These are phyloP conservation scores for Pteropus rufus DNA, from an alignment of 2,797 vertebrate genomes.

Conservation along the genomic window DNA sequence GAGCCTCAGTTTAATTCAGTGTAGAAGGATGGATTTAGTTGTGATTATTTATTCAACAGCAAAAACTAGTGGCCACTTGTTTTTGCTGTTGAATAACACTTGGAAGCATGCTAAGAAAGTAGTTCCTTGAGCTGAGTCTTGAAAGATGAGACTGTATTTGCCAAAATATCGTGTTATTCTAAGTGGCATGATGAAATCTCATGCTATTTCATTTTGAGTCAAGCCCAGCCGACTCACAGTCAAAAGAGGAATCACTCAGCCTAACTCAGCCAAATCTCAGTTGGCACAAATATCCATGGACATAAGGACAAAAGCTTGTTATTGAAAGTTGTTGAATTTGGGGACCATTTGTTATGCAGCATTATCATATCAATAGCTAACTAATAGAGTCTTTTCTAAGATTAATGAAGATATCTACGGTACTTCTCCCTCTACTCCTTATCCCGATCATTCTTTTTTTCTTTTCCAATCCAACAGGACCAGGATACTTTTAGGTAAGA, in stretches of 20 bases:
- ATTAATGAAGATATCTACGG: accelerated
- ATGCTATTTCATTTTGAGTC: background rate
- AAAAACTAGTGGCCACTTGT: background rate
- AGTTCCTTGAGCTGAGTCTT: background rate
- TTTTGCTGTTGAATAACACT: background rate
- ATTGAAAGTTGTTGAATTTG: background rate
- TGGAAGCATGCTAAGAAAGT: background rate
- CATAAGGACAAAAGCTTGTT: background rate
- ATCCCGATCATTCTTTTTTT: background rate
- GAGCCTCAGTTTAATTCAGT: background rate
- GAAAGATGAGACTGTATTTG: background rate
- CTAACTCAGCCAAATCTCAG: background rate
- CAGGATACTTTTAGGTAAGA: background rate
- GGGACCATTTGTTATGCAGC: background rate
- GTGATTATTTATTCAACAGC: background rate
- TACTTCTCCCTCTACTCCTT: background rate
- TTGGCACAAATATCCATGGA: background rate
- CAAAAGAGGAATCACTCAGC: background rate
- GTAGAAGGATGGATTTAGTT: background rate
- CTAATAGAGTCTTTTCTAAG: background rate
- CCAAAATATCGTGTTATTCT: too few species aligned
- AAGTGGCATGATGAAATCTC: too few species aligned
- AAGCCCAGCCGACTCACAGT: background rate
- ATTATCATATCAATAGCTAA: background rate
- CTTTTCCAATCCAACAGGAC: background rate